Base-by-base conservation (phyloP, 1,140 invertebrate genomes). In the Cotesia typhae region DNA sequence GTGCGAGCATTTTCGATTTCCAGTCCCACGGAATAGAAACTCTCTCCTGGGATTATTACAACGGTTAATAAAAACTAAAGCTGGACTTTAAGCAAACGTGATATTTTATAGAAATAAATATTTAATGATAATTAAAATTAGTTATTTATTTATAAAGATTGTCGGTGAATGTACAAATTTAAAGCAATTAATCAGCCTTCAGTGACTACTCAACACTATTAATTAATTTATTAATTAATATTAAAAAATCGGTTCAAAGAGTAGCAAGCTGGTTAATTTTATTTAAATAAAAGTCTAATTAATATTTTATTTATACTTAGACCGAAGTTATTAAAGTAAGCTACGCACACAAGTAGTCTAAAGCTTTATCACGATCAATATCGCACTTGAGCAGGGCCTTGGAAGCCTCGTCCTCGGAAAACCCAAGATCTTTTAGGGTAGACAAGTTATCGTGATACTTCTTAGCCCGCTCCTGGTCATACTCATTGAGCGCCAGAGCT, bases 331-430 rank as follows among this genome's bases (percentile, higher is more conserved):
- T 69, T 55, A 66, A 28, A 41, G 36, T 52, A 35, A 47, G 66
- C 57, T 92, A 95, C 79, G 92, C 91, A 78, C 95, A 92, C 71
- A 96, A 87, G 82, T 92, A 90, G 85, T 97, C 95, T 76, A 97
- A 87, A 38, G 94, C 94, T 87, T 94, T 95, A 79, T 96, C 95
- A 78, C 92, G 90, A 87, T 96, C 93, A 80, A 94, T 93, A 81
- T 95, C 89, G 80, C 91, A 92, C 79, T 92, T 91, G 7, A 93
- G 82, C 28, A 96, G 87, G 41, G 94, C 95, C 69, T 90, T 88
- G 1, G 91, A 92, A 14, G 94, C 93, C 78, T 90, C 88, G 37
- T 90, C 89, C 87, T 95, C 93, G 0, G 92, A 86, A 83, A 97
- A 97, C 20, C 95, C 95, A 52, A 96, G 88, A 82, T 94, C 93